A percentile compares a stretch with the other conserved stretches of the same genome.
phyloP scores from a whole-genome alignment of 2,888 invertebrate genomes.

The Pammene aurita region DNA sequence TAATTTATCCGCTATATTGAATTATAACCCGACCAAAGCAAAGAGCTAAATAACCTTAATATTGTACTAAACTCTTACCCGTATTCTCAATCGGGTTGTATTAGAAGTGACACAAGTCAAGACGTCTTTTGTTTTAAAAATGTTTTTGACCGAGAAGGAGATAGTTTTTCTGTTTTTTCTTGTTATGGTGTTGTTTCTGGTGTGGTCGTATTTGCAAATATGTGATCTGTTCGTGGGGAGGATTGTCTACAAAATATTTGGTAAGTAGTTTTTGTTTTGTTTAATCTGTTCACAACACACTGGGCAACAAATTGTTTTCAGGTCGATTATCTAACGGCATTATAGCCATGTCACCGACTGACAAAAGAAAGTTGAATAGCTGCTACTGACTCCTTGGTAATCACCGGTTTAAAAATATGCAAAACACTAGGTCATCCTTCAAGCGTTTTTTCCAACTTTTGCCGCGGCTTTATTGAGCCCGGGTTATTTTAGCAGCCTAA shows the following conservation, averaged over 20 bases:
- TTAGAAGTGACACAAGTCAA: not conserved
- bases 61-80: not conserved
- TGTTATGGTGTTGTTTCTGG: conserved; percentile 55
- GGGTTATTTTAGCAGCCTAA: no score
- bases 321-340: no score
- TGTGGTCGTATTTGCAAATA: conserved; percentile 66
- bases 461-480: no score
- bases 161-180: conserved; percentile 61
- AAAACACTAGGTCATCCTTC: no score
- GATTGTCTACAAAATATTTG: conserved; percentile 63
- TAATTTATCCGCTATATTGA: conserved; percentile 35
- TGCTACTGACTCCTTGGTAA: no score
- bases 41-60: not conserved
- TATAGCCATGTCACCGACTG: no score
- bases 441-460: no score
- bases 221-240: conserved; percentile 67
- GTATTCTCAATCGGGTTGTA: conserved; percentile 13
- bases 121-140: conserved; percentile 48
- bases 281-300: conserved; percentile 2
- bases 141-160: conserved; percentile 65
- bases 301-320: no score
- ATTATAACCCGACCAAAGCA: conserved; percentile 26
- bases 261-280: conserved; percentile 58
- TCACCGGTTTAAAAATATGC: no score
- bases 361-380: no score